Evolutionary conservation across 1,140 invertebrate genomes (phyloP).

Genomic region (Anastatus disparis): DNA sequence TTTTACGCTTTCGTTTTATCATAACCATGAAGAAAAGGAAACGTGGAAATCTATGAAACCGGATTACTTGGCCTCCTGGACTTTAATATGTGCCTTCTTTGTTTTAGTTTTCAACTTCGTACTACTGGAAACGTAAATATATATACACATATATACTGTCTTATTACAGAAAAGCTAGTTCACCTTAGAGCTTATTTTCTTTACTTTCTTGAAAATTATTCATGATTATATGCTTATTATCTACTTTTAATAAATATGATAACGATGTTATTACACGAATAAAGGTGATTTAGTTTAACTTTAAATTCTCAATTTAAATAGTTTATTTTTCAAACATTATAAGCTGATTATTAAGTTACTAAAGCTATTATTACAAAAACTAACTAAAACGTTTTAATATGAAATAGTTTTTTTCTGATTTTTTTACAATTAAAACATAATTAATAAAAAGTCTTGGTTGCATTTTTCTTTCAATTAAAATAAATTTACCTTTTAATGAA

Average conservation of each 20-base stretch:
- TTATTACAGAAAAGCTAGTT: conserved; percentile 1
- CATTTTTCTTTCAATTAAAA: too few species aligned
- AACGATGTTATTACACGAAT: conserved; percentile 18
- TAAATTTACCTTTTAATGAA: too few species aligned
- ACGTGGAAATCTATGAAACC: conserved; percentile 78
- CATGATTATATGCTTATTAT: conserved; percentile 9
- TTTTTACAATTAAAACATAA: too few species aligned
- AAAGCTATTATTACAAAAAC: too few species aligned
- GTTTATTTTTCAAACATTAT: too few species aligned
- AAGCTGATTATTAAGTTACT: too few species aligned
- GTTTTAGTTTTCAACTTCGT: conserved; percentile 90
- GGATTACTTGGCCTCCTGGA: conserved; percentile 81
- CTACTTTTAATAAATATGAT: conserved; percentile 12
- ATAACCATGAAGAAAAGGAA: conserved; percentile 71
- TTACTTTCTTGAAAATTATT: conserved; percentile 11
- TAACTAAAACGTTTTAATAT: too few species aligned
- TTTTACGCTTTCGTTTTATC: conserved; percentile 21
- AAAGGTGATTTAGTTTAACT: conserved; percentile 24
- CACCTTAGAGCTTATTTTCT: conserved; percentile 13
- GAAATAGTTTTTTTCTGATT: too few species aligned
- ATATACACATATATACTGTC: conserved; percentile 5
- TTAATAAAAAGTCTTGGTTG: too few species aligned
- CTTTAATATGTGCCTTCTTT: conserved; percentile 84
- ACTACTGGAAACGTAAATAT: conserved; percentile 83
- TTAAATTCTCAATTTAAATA: too few species aligned